These are phyloP conservation scores for Picus viridis DNA, from an alignment of 2,797 vertebrate genomes.

Conservation along the genomic window DNA sequence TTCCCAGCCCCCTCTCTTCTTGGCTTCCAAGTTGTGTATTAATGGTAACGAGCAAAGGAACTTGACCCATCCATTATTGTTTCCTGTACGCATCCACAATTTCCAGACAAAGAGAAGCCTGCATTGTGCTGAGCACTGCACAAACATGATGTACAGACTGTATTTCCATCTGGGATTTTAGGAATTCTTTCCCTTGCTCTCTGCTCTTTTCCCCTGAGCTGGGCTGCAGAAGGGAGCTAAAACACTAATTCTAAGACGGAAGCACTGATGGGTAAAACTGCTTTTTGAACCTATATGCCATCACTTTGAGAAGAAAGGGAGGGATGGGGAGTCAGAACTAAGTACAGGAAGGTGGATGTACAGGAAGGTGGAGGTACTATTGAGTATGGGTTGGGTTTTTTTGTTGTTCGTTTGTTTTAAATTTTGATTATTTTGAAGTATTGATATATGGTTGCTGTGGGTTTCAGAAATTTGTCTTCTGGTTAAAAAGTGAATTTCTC, in stretches of 20 bases:
- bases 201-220: not conserved
- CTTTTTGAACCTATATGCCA: not conserved
- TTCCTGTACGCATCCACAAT: not conserved
- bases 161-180: not conserved
- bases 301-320: not conserved
- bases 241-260: not conserved
- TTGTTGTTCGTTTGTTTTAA: not conserved
- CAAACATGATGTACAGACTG: not conserved
- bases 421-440: not conserved
- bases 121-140: not conserved
- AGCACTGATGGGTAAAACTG: not conserved
- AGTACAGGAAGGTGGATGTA: not conserved
- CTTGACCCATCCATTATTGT: slow-evolving; percentile 37
- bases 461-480: not conserved
- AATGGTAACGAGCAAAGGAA: slow-evolving; percentile 5
- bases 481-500: not conserved
- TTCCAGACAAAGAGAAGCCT: slow-evolving; percentile 2
- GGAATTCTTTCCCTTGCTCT: not conserved
- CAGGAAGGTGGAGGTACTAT: not conserved
- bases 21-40: slow-evolving; percentile 18
- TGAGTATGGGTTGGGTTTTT: not conserved
- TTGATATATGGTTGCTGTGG: not conserved
- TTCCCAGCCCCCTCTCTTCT: not conserved
- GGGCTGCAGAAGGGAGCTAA: not conserved
- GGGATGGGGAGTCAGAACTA: not conserved